Base-by-base conservation (phyloP, 2,113 vertebrate species). In the Epinephelus cyanopodus region DNA sequence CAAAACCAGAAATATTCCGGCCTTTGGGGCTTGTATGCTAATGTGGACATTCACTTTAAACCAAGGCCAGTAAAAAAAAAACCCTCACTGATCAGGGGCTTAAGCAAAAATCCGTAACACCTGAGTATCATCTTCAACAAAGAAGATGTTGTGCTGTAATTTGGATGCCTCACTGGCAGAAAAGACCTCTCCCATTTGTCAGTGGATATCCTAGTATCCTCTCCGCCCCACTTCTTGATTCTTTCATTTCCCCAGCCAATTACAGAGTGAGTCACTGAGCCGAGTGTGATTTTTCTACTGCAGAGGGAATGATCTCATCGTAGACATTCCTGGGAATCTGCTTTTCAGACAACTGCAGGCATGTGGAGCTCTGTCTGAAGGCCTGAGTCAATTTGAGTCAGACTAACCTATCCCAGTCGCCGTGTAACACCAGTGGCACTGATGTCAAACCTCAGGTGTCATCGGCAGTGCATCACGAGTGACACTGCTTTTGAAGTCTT, bases 271-370 rank as follows among this genome's bases (percentile, higher is more conserved):
- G 77, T 87, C 86, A 87, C 66, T 14, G 52, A 67, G 78, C 75
- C 4, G 33, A 74, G 66, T 79, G 56, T 12, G 39, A n/a, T 52
- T 73, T 80, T 85, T 83, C 47, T 83, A 0, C 78, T 57, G 79
- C 12, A 12, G 69, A 80, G 57, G 39, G 61, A 5, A 88, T 93
- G 92, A 93, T 57, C 85, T 94, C 93, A 94, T 94, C 93, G 93
- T 76, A 56, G 83, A 81, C 80, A 89, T 91, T 90, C 83, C 82
- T 77, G 72, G 25, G 81, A 81, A 61, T 86, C 25, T 82, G 69
- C 74, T 68, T 74, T 56, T 86, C 48, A 85, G 81, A 89, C 89
- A 62, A 76, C 83, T 74, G 78, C 63, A 77, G 78, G 69, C 85
- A 50, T 83, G 79, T 66, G 81, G n/a, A 62, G 70, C 79, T 78